Percentiles rank a stretch among this genome's conserved stretches.
Evolutionary conservation across 1,140 invertebrate species (phyloP).

Genomic region (Halictus rubicundus): DNA sequence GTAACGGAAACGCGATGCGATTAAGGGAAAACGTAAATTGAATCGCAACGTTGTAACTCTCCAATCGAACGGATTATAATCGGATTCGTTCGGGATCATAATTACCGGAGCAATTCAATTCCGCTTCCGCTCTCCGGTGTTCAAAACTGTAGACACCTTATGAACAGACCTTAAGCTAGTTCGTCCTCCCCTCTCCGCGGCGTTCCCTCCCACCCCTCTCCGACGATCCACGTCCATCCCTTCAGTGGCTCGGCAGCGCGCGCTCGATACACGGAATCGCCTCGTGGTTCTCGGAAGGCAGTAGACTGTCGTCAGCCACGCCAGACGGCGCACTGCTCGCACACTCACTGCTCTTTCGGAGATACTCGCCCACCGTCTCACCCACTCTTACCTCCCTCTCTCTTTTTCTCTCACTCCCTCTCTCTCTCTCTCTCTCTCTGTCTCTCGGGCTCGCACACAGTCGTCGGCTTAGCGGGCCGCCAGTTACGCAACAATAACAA

Average conservation of each 20-base stretch:
- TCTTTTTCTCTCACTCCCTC: constrained; percentile 3
- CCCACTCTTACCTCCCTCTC: constrained; percentile 51
- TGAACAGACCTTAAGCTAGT: constrained; percentile 31
- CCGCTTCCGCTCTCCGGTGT: too few species aligned
- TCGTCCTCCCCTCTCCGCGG: constrained; percentile 50
- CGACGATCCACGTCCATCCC: constrained; percentile 51
- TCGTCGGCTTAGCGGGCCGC: constrained; percentile 53
- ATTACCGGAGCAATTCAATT: too few species aligned
- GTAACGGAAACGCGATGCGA: too few species aligned
- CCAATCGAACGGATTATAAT: too few species aligned
- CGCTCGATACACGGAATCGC: constrained; percentile 80
- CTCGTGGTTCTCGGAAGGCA: constrained; percentile 79
- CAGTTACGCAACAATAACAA: constrained; percentile 74
- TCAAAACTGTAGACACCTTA: background rate
- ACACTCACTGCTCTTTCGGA: constrained; percentile 51
- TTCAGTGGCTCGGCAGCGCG: constrained; percentile 65
- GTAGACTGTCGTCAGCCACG: constrained; percentile 79
- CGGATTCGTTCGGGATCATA: too few species aligned
- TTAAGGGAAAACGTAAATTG: too few species aligned
- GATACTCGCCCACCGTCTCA: constrained; percentile 64
- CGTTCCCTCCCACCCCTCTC: constrained; percentile 34
- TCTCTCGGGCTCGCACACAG: background rate
- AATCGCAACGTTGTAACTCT: too few species aligned
- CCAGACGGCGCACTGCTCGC: constrained; percentile 79
- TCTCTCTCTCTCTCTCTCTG: too few species aligned